Percentiles rank a stretch among this genome's conserved stretches.
These are phyloP conservation scores for Yponomeuta evonymella DNA, from an alignment of 2,888 invertebrate genomes.

Conservation along the genomic window DNA sequence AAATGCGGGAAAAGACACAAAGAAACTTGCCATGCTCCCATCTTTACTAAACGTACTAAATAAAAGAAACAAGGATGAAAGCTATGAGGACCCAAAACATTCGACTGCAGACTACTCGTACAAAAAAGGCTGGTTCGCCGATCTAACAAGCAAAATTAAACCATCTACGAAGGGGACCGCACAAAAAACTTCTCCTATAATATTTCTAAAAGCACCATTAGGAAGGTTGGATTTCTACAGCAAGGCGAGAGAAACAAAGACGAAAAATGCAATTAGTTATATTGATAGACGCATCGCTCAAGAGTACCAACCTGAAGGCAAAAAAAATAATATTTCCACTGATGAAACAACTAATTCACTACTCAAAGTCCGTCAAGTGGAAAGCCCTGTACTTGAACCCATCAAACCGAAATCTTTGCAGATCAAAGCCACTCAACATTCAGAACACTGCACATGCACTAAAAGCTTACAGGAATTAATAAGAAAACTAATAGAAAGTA, in stretches of 20 bases:
- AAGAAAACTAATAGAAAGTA: neutral
- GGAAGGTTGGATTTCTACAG: neutral
- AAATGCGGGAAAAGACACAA: neutral
- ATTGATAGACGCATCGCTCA: neutral
- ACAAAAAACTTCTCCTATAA: neutral
- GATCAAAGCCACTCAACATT: neutral
- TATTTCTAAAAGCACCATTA: neutral
- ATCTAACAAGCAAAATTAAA: conserved; percentile 4
- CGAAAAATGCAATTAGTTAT: neutral
- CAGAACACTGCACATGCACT: neutral
- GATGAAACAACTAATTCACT: neutral
- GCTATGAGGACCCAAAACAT: neutral
- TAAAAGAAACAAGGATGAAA: neutral
- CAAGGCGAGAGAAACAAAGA: neutral
- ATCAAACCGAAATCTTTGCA: no score
- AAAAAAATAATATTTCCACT: neutral
- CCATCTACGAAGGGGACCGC: neutral
- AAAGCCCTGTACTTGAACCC: no score
- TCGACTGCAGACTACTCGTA: neutral
- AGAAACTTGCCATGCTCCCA: neutral
- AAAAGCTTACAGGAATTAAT: neutral
- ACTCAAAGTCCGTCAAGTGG: neutral
- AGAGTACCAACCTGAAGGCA: neutral
- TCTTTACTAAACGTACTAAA: neutral
- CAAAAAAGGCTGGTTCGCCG: neutral